Conservation (phyloP, 2,113 vertebrate species). For the Chloebia gouldiae region DNA sequence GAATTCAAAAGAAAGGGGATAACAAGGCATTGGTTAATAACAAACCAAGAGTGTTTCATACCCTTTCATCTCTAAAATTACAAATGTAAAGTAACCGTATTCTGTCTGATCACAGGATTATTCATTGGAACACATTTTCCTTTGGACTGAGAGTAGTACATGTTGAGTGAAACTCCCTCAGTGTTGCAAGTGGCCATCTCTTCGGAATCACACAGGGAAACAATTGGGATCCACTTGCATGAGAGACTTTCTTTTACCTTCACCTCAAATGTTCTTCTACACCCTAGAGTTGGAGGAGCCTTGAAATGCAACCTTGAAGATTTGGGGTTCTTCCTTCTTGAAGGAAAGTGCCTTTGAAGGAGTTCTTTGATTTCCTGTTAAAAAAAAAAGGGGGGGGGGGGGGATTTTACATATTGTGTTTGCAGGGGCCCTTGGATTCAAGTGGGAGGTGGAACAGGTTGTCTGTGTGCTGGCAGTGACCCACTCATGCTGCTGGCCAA, state of each 20-base stretch:
- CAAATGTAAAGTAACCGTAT: not conserved
- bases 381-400: not conserved
- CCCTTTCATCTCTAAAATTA: constrained; percentile 17
- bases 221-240: not conserved
- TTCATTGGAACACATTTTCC: not conserved
- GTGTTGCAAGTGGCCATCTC: not conserved
- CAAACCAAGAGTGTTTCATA: not conserved
- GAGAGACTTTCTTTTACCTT: not conserved
- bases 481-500: not conserved
- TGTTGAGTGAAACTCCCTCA: not conserved
- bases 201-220: not conserved
- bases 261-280: not conserved
- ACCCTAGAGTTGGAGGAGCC: not conserved
- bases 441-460: not conserved
- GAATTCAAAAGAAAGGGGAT: constrained; percentile 34
- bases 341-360: not conserved
- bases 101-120: constrained; percentile 4
- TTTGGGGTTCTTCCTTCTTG: not conserved
- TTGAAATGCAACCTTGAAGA: not conserved
- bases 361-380: not conserved
- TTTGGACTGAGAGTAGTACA: not conserved
- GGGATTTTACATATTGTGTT: not conserved
- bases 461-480: not conserved
- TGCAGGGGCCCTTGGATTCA: not conserved
- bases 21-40: constrained; percentile 35